Percentiles rank a stretch among this genome's conserved stretches.
Evolutionary conservation across 1,140 invertebrate species (phyloP).

Genomic region (Anthonomus grandis): DNA sequence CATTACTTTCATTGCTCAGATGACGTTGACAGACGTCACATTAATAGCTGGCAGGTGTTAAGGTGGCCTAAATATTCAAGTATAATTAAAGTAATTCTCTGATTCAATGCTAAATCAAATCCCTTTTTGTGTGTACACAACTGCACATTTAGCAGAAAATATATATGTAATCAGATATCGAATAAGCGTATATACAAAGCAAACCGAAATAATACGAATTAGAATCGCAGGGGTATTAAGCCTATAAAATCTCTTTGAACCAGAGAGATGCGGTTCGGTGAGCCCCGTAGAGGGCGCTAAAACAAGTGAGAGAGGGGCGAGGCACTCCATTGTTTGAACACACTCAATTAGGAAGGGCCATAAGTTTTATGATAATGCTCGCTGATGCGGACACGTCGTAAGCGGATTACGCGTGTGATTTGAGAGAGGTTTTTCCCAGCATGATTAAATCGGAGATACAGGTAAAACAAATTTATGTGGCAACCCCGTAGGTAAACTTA

Average conservation of each 20-base stretch:
- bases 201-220: slow-evolving; percentile 46
- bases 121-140: too few relatives aligned
- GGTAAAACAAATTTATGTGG: too few relatives aligned
- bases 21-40: too few relatives aligned
- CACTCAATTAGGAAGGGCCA: slow-evolving; percentile 38
- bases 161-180: slow-evolving; percentile 46
- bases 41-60: too few relatives aligned
- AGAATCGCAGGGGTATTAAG: slow-evolving; percentile 46
- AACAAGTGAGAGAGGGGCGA: slow-evolving; percentile 32
- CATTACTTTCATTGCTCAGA: too few relatives aligned
- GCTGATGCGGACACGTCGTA: slow-evolving; percentile 15
- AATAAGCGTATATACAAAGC: slow-evolving; percentile 42
- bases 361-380: slow-evolving; percentile 31
- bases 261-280: slow-evolving; percentile 19
- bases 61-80: too few relatives aligned
- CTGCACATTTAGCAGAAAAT: too few relatives aligned
- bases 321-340: slow-evolving; percentile 34
- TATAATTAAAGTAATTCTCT: too few relatives aligned
- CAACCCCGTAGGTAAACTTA: too few relatives aligned
- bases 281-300: slow-evolving; percentile 31
- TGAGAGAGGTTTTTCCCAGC: slow-evolving; percentile 2
- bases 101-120: too few relatives aligned
- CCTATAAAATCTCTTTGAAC: slow-evolving; percentile 44
- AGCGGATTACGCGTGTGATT: slow-evolving; percentile 16
- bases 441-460: too few relatives aligned